Base-by-base conservation (phyloP, 2,797 vertebrate genomes). In the Sebastes itinus region DNA sequence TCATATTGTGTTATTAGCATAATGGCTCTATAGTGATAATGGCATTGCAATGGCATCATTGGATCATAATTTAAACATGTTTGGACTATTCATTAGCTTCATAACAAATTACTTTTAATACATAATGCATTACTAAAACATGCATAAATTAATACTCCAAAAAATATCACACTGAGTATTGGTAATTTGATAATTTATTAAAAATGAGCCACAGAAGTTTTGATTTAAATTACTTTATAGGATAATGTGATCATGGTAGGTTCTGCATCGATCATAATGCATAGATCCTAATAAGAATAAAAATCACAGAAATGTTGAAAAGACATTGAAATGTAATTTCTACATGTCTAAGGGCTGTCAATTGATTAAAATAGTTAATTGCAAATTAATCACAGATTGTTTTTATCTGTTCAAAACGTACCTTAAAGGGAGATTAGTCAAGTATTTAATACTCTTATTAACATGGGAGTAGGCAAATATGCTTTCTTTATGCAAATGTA, bases 381-480 rank as follows among this genome's bases (percentile, higher is more conserved):
- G 3, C 42, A 46, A 46, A 46, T 46, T 46, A 7, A 46, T 46
- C 42, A 46, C 42, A 46, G 38, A 42, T 42, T 18, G 1, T 46
- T 42, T 7, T 46, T 0, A 46, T 46, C 42, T 46, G 0, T 46
- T 46, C 42, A 46, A 46, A 46, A 46, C 0, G 3, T 49, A 49
- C 46, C 18, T 49, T 20, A 8, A 49, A 49, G 7, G 18, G 46
- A 49, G 18, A 49, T 49, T 49, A 2, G 7, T 49, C 46, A 20
- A 49, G 18, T 49, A 49, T 49, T 0, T 49, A 49, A 49, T 49
- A 20, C 18, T 49, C 18, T 20, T 49, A 49, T 49, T 18, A 49
- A 49, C 46, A 49, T 49, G 3, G 18, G 46, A 49, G 46, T 20
- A 2, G 16, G 46, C 16, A 49, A 49, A 49, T 7, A 20, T 49